phyloP scores from a whole-genome alignment of 2,113 vertebrate genomes.

The Megaceryle maxima region DNA sequence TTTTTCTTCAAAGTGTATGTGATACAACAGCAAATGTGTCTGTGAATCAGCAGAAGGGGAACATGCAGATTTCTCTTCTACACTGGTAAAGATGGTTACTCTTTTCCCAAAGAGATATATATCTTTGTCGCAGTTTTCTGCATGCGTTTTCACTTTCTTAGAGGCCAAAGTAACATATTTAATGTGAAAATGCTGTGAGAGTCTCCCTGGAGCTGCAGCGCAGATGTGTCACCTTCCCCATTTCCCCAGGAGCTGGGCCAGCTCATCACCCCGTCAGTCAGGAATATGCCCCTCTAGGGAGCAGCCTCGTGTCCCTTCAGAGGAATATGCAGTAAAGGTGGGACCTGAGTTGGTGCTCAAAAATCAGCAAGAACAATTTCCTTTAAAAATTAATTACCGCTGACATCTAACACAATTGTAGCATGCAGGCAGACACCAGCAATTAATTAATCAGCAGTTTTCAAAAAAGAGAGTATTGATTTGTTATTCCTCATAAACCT shows the following conservation, averaged over 20 bases:
- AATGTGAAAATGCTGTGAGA: neutral
- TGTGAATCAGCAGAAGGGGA: neutral
- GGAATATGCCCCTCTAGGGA: neutral
- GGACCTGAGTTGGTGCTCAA: neutral
- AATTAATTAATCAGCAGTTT: conserved; percentile 53
- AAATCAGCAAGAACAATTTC: conserved; percentile 32
- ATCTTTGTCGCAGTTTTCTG: neutral
- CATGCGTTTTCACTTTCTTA: neutral
- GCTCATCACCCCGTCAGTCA: neutral
- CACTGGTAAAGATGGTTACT: neutral
- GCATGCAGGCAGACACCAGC: neutral
- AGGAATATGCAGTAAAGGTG: neutral
- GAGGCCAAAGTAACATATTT: neutral
- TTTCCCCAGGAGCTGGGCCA: neutral
- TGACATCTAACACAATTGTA: conserved; percentile 39
- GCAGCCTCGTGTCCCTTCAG: neutral
- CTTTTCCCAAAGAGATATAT: neutral
- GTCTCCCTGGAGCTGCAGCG: neutral
- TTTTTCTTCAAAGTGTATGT: neutral
- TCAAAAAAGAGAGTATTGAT: conserved; percentile 50
- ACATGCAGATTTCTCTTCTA: neutral
- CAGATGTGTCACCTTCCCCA: neutral
- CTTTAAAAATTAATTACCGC: conserved; percentile 50
- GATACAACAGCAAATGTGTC: neutral
- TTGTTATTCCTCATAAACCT: conserved; percentile 56